These are phyloP conservation scores for Tiliacea citrago DNA, from an alignment of 2,888 invertebrate species.

Conservation along the genomic window DNA sequence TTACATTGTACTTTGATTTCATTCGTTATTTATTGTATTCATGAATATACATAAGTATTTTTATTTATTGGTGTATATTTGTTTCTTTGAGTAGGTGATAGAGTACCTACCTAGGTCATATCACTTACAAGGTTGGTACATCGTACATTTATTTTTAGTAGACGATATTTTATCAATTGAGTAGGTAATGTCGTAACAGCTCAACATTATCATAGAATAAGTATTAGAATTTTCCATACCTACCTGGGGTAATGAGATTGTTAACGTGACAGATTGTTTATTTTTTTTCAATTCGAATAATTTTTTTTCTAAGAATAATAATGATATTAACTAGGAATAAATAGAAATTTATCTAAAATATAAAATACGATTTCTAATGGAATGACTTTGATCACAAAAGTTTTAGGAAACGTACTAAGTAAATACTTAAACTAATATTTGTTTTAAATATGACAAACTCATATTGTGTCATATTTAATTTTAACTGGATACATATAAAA, in stretches of 20 bases:
- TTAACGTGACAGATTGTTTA: conserved; percentile 13
- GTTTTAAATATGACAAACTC: conserved; percentile 34
- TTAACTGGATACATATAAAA: conserved; percentile 48
- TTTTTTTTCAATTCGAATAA: conserved; percentile 40
- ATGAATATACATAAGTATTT: conserved; percentile 1
- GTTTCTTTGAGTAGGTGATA: conserved; percentile 10
- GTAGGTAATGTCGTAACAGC: conserved; percentile 11
- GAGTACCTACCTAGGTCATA: conserved; percentile 2
- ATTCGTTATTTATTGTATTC: conserved; percentile 5
- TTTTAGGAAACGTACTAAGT: conserved; percentile 53
- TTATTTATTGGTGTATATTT: conserved; percentile 13
- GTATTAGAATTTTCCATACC: conserved; percentile 15
- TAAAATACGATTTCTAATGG: conserved; percentile 67
- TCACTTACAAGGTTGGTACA: conserved; percentile 5
- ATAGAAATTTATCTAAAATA: conserved; percentile 63
- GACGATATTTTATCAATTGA: conserved; percentile 34
- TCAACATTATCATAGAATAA: conserved; percentile 14
- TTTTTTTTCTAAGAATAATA: conserved; percentile 28
- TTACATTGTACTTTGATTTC: conserved; percentile 56
- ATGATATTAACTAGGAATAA: conserved; percentile 61
- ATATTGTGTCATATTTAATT: conserved; percentile 21
- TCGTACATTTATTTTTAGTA: background rate
- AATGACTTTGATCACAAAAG: conserved; percentile 77
- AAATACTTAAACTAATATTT: conserved; percentile 30
- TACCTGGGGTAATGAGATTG: conserved; percentile 51